phyloP scores from a whole-genome alignment of 2,113 vertebrate genomes.

The Sorex fumeus region DNA sequence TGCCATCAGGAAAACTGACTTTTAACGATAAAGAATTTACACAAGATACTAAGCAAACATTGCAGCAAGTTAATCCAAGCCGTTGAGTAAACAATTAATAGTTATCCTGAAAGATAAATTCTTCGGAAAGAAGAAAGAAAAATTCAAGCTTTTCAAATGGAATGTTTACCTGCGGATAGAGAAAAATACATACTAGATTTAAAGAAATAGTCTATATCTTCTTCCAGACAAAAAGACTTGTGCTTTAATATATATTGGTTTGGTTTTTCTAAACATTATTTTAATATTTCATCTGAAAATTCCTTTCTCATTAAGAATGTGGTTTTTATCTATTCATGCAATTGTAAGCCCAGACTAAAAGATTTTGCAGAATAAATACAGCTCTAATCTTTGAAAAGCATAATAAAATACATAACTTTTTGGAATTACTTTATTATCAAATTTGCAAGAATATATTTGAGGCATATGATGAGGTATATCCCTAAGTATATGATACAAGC shows the following conservation, averaged over 20 bases:
- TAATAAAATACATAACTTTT: slow-evolving; percentile 70
- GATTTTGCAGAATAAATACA: slow-evolving; percentile 53
- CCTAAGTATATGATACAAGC: not conserved
- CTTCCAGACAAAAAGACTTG: slow-evolving; percentile 58
- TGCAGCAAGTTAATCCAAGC: slow-evolving; percentile 65
- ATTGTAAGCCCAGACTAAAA: slow-evolving; percentile 56
- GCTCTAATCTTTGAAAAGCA: slow-evolving; percentile 68
- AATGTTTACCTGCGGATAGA: slow-evolving; percentile 65
- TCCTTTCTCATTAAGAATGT: slow-evolving; percentile 54
- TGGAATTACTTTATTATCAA: slow-evolving; percentile 72
- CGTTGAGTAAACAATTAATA: slow-evolving; percentile 81
- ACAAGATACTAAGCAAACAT: slow-evolving; percentile 75
- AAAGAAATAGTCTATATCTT: slow-evolving; percentile 69
- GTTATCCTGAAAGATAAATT: slow-evolving; percentile 68
- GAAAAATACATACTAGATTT: slow-evolving; percentile 55
- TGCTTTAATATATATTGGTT: slow-evolving; percentile 69
- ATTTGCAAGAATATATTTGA: slow-evolving; percentile 59
- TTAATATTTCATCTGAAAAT: slow-evolving; percentile 76
- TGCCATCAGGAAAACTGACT: slow-evolving; percentile 59
- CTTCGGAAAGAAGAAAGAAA: slow-evolving; percentile 61
- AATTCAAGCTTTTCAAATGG: slow-evolving; percentile 57
- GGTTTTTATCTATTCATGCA: slow-evolving; percentile 66
- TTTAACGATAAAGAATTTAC: slow-evolving; percentile 73
- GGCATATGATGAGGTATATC: slow-evolving; percentile 43
- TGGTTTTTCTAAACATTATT: slow-evolving; percentile 66